phyloP scores from a whole-genome alignment of 2,797 vertebrate genomes.

The Anabacerthia variegaticeps region DNA sequence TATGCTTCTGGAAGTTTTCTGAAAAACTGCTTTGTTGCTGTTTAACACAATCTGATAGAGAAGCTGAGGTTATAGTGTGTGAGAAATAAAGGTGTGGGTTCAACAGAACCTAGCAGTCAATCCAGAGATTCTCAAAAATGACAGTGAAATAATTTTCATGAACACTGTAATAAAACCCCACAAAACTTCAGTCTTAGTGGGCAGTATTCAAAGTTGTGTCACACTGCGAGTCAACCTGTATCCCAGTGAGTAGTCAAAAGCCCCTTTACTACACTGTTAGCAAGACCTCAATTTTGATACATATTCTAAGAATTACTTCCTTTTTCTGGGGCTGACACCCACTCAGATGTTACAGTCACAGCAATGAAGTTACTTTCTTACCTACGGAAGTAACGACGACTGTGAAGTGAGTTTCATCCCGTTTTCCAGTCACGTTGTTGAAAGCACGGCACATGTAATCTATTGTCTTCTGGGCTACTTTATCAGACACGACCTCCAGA shows the following conservation, averaged over 20 bases:
- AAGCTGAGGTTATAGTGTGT: background rate
- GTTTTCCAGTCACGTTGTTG: slow-evolving; percentile 90
- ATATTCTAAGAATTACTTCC: background rate
- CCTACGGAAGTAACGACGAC: slow-evolving; percentile 87
- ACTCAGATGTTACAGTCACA: background rate
- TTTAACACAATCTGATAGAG: background rate
- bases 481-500: slow-evolving; percentile 84
- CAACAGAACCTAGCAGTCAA: background rate
- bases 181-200: background rate
- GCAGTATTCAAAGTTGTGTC: background rate
- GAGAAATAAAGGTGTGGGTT: background rate
- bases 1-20: background rate
- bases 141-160: background rate
- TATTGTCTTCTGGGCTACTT: slow-evolving; percentile 80
- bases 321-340: background rate
- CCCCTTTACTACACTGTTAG: background rate
- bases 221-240: background rate
- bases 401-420: slow-evolving; percentile 88
- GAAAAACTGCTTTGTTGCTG: background rate
- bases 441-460: slow-evolving; percentile 91
- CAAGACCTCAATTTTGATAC: background rate
- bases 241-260: background rate
- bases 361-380: slow-evolving; percentile 66
- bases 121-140: background rate
- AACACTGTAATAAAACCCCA: background rate